Base-by-base conservation (phyloP, 92 coral and sea anemone genomes). In the Porites evermanni region DNA sequence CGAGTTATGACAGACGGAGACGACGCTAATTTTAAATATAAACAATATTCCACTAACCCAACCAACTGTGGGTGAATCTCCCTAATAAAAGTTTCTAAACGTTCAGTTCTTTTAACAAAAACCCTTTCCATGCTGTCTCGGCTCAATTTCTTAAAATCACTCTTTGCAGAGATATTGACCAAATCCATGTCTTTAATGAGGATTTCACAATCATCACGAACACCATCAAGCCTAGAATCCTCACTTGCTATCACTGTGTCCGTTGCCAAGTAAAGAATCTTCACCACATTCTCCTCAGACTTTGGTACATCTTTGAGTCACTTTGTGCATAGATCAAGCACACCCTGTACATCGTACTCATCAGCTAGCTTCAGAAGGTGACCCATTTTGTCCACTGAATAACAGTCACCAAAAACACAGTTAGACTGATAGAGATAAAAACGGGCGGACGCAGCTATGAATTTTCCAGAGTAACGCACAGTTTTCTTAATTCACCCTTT, bases 311-410 rank as follows among this genome's bases (percentile, higher is more conserved):
- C 68, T 56, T 53, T 72, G 10, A 87, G 86, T 63, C 29, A 20
- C 18, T 73, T 80, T 10, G 52, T 76, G 61, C 89, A 89, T 53
- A 50, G 71, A 66, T 89, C 64, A 64, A 84, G 58, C 18, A 89
- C 67, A 8, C 81, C 76, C 64, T 84, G 56, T 51, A 74, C 59
- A 12, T 89, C 81, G 71, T 89, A 89, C 52, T 89, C 89, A 66
- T 89, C 92, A 53, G 92, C 92, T 26, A 89, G 65, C 72, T 67
- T 85, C 29, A 89, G 63, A 19, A 89, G 74, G 64, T 80, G 79
- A 13, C 74, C 65, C 75, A 85, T 70, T 17, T 84, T 89, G 76
- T 64, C 11, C 76, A 83, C 89, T 87, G 79, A 5, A 53, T 21
- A 32, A 32, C 38, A 32, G 4, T 32, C 38, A 32, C 38, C 38